Conservation (phyloP, 2,797 vertebrate species). For the Etheostoma nigrum region DNA sequence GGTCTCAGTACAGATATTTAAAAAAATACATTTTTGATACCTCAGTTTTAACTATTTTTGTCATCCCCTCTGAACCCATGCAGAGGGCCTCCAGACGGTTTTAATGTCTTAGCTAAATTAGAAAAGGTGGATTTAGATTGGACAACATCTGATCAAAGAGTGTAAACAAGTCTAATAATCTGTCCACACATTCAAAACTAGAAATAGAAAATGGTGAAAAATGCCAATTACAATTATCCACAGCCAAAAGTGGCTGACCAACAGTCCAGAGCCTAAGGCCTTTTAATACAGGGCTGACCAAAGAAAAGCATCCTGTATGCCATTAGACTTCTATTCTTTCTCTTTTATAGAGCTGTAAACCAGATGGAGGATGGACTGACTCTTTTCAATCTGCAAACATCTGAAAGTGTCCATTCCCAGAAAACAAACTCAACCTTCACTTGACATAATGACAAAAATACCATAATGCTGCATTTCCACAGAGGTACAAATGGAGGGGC, state of each 20-base stretch:
- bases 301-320: background rate
- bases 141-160: background rate
- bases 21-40: background rate
- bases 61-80: background rate
- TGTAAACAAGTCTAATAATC: background rate
- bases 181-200: background rate
- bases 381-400: conserved; percentile 21
- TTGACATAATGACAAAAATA: conserved; percentile 10
- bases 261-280: background rate
- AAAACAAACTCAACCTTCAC: conserved; percentile 27
- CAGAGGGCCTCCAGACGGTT: no score
- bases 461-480: background rate
- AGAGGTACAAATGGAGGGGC: background rate
- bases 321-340: background rate
- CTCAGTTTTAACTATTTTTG: background rate
- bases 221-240: background rate
- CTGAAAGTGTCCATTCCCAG: conserved; percentile 7
- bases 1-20: background rate
- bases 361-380: background rate
- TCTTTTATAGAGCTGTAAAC: conserved; percentile 9
- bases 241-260: background rate
- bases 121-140: background rate
- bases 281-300: background rate
- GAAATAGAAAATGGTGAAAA: background rate
- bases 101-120: background rate